Conservation (phyloP, 2,113 vertebrate genomes). For the Hydropotes inermis region DNA sequence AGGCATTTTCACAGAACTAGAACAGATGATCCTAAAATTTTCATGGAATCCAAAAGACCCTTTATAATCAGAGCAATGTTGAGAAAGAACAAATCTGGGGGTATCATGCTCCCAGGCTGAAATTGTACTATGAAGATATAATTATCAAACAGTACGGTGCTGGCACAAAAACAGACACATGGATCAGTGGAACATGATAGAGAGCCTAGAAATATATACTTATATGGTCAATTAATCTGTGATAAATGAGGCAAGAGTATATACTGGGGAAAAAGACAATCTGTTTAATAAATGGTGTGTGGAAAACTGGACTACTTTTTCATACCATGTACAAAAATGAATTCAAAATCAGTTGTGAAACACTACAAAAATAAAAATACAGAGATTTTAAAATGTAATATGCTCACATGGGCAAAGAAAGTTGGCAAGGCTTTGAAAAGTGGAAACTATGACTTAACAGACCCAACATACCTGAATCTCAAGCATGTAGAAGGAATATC, state of each 20-base stretch:
- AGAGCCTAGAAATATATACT: background rate
- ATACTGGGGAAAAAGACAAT: background rate
- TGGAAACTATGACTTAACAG: background rate
- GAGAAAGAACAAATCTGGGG: background rate
- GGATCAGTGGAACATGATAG: background rate
- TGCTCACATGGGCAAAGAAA: background rate
- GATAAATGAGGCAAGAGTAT: background rate
- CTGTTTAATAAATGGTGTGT: background rate
- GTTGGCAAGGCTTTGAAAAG: background rate
- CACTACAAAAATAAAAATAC: background rate
- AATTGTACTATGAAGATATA: background rate
- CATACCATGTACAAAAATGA: background rate
- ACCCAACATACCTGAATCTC: background rate
- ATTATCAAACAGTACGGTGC: background rate
- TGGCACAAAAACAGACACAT: background rate
- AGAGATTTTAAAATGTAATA: background rate
- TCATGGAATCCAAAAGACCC: background rate
- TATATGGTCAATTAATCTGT: background rate
- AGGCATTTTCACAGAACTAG: background rate
- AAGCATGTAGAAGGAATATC: background rate
- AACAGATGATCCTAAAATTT: background rate
- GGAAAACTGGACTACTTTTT: background rate
- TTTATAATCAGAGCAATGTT: background rate
- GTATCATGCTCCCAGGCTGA: background rate
- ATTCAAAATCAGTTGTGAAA: background rate